Evolutionary conservation across 2,797 vertebrate genomes (phyloP).

Genomic region (Hapalemur alaotrensis): DNA sequence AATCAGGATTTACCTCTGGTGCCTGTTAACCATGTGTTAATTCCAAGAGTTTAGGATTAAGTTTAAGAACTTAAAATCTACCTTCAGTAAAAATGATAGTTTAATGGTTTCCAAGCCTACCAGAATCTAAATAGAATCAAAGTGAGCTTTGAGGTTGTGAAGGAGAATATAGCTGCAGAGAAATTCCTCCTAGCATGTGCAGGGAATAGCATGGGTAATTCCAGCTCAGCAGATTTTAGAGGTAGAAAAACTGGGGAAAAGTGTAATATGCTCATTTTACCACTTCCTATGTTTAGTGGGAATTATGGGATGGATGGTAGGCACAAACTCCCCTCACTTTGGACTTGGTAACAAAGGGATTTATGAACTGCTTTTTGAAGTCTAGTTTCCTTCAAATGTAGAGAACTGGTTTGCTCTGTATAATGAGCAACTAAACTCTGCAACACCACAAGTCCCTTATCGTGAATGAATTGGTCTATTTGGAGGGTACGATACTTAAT

Average conservation of each 20-base stretch:
- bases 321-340: not conserved
- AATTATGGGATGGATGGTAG: not conserved
- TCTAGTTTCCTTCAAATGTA: not conserved
- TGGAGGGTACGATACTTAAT: constrained; percentile 22
- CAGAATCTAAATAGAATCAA: not conserved
- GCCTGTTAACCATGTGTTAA: not conserved
- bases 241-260: not conserved
- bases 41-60: not conserved
- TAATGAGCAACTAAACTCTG: not conserved
- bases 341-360: not conserved
- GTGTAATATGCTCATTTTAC: not conserved
- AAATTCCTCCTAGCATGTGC: not conserved
- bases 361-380: not conserved
- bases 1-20: not conserved
- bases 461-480: constrained; percentile 8
- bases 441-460: constrained; percentile 51
- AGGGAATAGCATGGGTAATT: not conserved
- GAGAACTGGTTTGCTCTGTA: not conserved
- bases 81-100: not conserved
- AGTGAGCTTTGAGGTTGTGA: not conserved
- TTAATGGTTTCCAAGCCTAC: not conserved
- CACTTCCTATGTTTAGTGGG: not conserved
- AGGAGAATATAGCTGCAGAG: not conserved
- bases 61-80: not conserved
- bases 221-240: not conserved